Percentiles rank a stretch among this genome's conserved stretches.
These are phyloP conservation scores for Semicossyphus pulcher DNA, from an alignment of 2,113 vertebrate species.

Conservation along the genomic window DNA sequence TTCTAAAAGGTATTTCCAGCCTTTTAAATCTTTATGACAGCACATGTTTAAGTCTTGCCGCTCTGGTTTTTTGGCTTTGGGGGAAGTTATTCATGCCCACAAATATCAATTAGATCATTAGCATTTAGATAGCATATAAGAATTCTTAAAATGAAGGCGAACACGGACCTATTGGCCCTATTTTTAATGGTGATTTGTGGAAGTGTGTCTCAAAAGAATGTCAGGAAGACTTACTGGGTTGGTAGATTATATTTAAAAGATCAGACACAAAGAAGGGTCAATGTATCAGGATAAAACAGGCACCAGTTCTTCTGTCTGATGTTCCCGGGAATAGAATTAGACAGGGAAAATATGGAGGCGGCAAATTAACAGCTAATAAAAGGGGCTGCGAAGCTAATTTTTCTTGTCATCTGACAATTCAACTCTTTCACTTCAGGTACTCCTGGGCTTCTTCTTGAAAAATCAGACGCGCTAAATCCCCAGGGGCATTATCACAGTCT, in stretches of 20 bases:
- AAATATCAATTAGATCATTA: constrained; percentile 78
- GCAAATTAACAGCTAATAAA: constrained; percentile 41
- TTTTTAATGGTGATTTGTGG: constrained; percentile 60
- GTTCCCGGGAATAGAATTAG: constrained; percentile 29
- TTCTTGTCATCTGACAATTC: background rate
- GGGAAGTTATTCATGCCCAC: constrained; percentile 54
- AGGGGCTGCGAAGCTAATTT: background rate
- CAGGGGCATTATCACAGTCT: constrained; percentile 4
- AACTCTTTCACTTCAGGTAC: constrained; percentile 17
- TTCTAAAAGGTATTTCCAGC: constrained; percentile 6
- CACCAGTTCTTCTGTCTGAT: background rate
- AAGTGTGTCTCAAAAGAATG: constrained; percentile 57
- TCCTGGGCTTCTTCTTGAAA: constrained; percentile 1
- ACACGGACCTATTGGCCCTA: constrained; percentile 45
- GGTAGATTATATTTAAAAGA: constrained; percentile 64
- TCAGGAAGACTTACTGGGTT: constrained; percentile 28
- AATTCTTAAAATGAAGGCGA: constrained; percentile 43
- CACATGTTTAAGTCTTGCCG: constrained; percentile 32
- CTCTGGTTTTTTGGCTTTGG: constrained; percentile 42
- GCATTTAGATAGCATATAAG: constrained; percentile 71
- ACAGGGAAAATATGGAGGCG: constrained; percentile 23
- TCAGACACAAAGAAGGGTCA: constrained; percentile 44
- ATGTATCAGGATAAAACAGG: constrained; percentile 29
- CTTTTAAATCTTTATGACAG: constrained; percentile 47
- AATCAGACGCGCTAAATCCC: constrained; percentile 20